These are phyloP conservation scores for Danio choprae DNA, from an alignment of 2,797 vertebrate species.

Conservation along the genomic window DNA sequence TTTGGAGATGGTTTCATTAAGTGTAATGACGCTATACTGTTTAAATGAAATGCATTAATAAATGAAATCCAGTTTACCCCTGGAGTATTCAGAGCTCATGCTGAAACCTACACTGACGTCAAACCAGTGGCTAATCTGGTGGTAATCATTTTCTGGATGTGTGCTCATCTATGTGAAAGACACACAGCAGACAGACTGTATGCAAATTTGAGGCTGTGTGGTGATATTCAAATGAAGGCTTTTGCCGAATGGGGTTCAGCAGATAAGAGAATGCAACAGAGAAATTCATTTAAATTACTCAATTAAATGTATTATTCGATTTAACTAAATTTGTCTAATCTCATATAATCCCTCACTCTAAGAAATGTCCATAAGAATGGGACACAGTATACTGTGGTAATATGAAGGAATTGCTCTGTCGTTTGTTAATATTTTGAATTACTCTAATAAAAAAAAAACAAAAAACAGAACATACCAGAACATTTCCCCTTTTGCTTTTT, in stretches of 20 bases:
- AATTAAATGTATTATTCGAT: not conserved
- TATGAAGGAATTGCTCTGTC: no score
- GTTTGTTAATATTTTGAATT: no score
- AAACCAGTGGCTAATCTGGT: not conserved
- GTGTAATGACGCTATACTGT: not conserved
- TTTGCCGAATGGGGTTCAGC: not conserved
- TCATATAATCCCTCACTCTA: not conserved
- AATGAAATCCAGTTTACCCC: no score
- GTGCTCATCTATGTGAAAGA: not conserved
- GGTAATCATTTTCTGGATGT: not conserved
- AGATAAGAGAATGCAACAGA: not conserved
- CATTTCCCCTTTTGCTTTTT: no score
- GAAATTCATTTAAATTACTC: not conserved
- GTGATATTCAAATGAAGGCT: conserved; percentile 5
- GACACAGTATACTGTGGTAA: no score
- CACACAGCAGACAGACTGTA: not conserved
- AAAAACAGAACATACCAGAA: no score
- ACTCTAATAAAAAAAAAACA: no score
- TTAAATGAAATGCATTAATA: no score
- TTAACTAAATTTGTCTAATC: not conserved
- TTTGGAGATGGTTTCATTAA: not conserved
- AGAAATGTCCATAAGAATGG: no score
- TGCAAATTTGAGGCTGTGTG: conserved; percentile 6
- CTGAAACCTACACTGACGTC: not conserved
- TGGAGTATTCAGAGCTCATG: not conserved